Percentiles rank a stretch among this genome's conserved stretches.
Evolutionary conservation across 2,113 vertebrate species (phyloP).

Genomic region (Phoenicopterus ruber): DNA sequence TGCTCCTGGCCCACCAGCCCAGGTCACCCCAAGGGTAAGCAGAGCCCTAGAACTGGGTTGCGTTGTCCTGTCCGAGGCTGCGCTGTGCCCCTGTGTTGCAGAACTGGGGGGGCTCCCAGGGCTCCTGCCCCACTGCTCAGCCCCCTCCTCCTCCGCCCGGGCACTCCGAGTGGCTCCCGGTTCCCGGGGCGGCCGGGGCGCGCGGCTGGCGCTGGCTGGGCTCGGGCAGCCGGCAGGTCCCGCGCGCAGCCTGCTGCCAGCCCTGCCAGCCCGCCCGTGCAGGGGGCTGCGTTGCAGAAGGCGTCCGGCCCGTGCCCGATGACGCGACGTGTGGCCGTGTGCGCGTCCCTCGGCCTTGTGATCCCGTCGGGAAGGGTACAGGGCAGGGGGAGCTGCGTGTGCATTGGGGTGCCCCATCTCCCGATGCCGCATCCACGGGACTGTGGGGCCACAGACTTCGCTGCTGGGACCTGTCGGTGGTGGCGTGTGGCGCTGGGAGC

Average conservation of each 20-base stretch:
- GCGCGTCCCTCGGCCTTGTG: accelerated
- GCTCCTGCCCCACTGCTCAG: accelerated
- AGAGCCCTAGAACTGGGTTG: accelerated
- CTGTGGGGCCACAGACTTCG: too few species aligned
- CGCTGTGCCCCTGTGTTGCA: neutral
- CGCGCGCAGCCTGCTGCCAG: accelerated
- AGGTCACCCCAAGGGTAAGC: neutral
- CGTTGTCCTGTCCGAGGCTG: too few species aligned
- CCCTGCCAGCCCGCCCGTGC: too few species aligned
- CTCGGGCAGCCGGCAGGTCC: neutral
- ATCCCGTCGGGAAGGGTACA: accelerated
- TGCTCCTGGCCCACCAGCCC: neutral
- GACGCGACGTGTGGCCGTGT: accelerated
- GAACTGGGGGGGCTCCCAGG: neutral
- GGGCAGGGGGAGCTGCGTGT: accelerated
- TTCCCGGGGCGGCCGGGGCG: neutral
- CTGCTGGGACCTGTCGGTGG: too few species aligned
- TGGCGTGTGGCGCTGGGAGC: neutral
- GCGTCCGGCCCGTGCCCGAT: accelerated
- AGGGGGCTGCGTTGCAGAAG: neutral
- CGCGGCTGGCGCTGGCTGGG: neutral
- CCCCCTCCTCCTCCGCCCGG: too few species aligned
- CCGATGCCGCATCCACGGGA: too few species aligned
- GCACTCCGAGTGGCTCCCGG: neutral
- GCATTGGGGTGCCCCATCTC: accelerated